Conservation (phyloP, 2,113 vertebrate species). For the Rhinopomastus cyanomelas region DNA sequence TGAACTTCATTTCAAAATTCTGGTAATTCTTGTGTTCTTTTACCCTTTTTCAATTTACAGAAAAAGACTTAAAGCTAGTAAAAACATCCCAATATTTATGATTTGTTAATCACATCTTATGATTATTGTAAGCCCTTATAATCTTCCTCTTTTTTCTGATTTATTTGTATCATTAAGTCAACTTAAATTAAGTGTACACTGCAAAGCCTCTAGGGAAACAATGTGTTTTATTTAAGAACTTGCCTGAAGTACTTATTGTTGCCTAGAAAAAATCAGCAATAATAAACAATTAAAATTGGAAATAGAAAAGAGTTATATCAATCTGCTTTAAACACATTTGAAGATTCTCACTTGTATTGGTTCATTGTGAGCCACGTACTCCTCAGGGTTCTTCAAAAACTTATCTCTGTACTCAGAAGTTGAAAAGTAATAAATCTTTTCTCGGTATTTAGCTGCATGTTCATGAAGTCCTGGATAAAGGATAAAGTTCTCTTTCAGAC, state of each 20-base stretch:
- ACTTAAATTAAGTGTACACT: neutral
- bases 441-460: constrained; percentile 84
- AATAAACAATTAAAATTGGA: neutral
- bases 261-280: neutral
- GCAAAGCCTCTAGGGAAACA: neutral
- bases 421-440: constrained; percentile 88
- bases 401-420: constrained; percentile 77
- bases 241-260: neutral
- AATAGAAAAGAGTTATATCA: neutral
- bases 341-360: constrained; percentile 81
- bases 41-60: neutral
- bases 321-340: neutral
- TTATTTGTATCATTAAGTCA: neutral
- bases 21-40: neutral
- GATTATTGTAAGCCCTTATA: neutral
- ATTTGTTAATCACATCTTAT: neutral
- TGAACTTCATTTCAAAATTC: neutral
- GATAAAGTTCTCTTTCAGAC: constrained; percentile 82
- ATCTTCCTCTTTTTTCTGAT: neutral
- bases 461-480: constrained; percentile 80
- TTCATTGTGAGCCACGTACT: constrained; percentile 78
- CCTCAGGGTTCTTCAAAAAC: constrained; percentile 83
- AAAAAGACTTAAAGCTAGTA: neutral
- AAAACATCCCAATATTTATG: neutral
- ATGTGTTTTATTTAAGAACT: neutral